A percentile compares a stretch with the other conserved stretches of the same genome.
Conservation (phyloP, 2,888 invertebrate species). For the Petrophora chlorosata region DNA sequence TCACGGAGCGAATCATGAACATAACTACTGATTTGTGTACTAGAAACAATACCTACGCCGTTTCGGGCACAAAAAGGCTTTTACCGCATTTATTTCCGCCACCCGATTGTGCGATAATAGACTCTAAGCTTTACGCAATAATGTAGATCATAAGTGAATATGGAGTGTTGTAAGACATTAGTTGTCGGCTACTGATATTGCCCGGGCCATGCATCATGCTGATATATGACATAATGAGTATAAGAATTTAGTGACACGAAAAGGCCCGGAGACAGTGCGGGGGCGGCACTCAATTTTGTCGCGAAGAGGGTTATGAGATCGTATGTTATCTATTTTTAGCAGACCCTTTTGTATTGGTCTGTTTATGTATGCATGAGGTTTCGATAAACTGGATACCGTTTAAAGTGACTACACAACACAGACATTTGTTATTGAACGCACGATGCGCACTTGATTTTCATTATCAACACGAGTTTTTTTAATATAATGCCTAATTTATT, state of each 20-base stretch:
- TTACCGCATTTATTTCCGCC: conserved; percentile 12
- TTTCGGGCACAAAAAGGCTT: conserved; percentile 42
- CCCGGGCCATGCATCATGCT: conserved; percentile 49
- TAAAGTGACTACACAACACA: not conserved
- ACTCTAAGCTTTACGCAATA: conserved; percentile 15
- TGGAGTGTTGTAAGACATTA: conserved; percentile 42
- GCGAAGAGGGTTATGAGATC: conserved; percentile 18
- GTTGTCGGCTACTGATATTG: conserved; percentile 48
- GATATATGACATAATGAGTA: conserved; percentile 58
- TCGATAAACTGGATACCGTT: not conserved
- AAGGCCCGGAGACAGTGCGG: conserved; percentile 37
- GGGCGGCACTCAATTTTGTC: conserved; percentile 31
- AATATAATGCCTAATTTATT: too few relatives aligned
- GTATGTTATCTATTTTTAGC: conserved; percentile 1
- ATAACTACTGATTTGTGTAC: conserved; percentile 46
- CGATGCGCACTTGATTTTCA: too few relatives aligned
- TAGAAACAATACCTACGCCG: conserved; percentile 40
- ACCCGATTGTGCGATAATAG: conserved; percentile 14
- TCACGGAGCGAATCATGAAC: conserved; percentile 31
- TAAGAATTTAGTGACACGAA: conserved; percentile 46
- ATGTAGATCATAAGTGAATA: not conserved
- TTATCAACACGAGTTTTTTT: not conserved
- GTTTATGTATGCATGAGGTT: not conserved
- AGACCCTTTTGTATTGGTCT: conserved; percentile 8
- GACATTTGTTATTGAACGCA: not conserved